A percentile compares a stretch with the other conserved stretches of the same genome.
Evolutionary conservation across 1,140 invertebrate genomes (phyloP).

Genomic region (Ladona fulva): DNA sequence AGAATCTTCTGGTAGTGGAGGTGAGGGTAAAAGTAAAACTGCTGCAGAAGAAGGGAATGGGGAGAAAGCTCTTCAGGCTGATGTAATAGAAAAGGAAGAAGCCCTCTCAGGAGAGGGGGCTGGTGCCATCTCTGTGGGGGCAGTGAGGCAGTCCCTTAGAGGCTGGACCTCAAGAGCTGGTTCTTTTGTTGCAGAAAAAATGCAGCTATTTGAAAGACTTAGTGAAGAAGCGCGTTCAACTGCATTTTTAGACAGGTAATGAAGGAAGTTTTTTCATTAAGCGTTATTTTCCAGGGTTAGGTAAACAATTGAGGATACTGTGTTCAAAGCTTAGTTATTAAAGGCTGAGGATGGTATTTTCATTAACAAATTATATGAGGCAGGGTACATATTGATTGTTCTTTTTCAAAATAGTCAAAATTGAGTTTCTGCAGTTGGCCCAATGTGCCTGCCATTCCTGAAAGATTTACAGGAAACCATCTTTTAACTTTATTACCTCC

Average conservation of each 20-base stretch:
- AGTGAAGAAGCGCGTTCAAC: constrained; percentile 39
- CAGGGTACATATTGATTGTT: too few species aligned
- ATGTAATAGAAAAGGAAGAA: constrained; percentile 17
- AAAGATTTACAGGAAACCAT: too few species aligned
- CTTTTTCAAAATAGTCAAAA: too few species aligned
- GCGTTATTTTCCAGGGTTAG: too few species aligned
- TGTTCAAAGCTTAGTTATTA: too few species aligned
- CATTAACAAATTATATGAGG: too few species aligned
- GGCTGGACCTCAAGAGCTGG: constrained; percentile 70
- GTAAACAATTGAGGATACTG: too few species aligned
- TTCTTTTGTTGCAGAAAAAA: constrained; percentile 68
- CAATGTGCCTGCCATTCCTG: too few species aligned
- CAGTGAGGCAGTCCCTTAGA: constrained; percentile 32
- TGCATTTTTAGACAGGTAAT: neutral
- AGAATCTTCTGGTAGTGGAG: constrained; percentile 24
- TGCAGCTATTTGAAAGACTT: constrained; percentile 55
- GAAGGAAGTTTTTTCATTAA: too few species aligned
- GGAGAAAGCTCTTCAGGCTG: constrained; percentile 13
- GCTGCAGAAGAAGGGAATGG: constrained; percentile 32
- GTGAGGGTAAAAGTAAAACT: constrained; percentile 44
- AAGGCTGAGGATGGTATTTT: too few species aligned
- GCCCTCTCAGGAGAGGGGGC: neutral
- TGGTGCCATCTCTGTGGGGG: neutral
- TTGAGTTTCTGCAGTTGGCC: too few species aligned
- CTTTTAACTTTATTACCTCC: too few species aligned